Base-by-base conservation (phyloP, 92 coral and sea anemone genomes). In the Blastomussa wellsi region DNA sequence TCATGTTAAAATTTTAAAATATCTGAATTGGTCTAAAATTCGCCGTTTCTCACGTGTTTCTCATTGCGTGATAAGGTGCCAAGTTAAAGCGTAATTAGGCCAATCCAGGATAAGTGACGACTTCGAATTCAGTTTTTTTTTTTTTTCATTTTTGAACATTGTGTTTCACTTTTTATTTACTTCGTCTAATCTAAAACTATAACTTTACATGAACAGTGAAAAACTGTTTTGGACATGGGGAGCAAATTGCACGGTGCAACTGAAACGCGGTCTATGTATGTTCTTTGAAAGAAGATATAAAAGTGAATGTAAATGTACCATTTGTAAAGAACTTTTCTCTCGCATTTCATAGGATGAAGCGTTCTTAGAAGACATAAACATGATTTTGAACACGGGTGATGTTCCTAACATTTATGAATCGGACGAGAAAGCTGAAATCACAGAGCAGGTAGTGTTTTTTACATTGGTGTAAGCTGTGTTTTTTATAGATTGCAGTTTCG, bases 321-420 rank as follows among this genome's bases (percentile, higher is more conserved):
- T 59, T 1, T 0, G 7, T 74, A 11, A 49, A 52, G 26, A 1
- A 19, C 35, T 1, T 35, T 36, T 65, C 12, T 16, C 51, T 20
- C 31, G 72, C 44, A 20, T 7, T 75, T 32, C n/a, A 14, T 69
- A 96, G 99, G 98, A 96, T 83, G 98, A 96, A 47, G 93, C 98
- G 2, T 96, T 96, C 49, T 89, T 96, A 47, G 99, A 96, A 81
- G 99, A 96, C 78, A 84, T 96, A 79, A 96, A 96, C 90, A 96
- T 96, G 99, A 96, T 96, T 68, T 90, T 96, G 29, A 96, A 96
- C 89, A 94, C 96, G 20, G 99, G 98, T 17, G 99, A 96, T 47
- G 98, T 96, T 29, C 99, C 99, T 19, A 96, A 94, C 81, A 92
- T 96, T 16, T 96, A 92, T 59, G 98, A 95, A 72, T 80, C 89